phyloP scores from a whole-genome alignment of 2,797 vertebrate species.

The Aphelocoma californica region DNA sequence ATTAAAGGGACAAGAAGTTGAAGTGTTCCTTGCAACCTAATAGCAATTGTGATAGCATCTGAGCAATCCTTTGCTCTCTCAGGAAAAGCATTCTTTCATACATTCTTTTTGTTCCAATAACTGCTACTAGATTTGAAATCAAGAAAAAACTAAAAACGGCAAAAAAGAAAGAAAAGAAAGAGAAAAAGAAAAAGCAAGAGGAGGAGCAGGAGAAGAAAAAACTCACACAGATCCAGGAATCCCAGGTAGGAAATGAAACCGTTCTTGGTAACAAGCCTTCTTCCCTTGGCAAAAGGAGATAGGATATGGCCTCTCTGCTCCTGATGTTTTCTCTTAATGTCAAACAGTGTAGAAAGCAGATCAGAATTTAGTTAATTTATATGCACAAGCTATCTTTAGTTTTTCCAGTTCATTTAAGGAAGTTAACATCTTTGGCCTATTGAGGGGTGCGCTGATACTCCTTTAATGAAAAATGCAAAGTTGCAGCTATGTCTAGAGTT shows the following conservation, averaged over 20 bases:
- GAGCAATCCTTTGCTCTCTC: not conserved
- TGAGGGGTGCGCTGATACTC: not conserved
- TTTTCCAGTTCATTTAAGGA: not conserved
- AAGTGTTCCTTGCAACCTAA: not conserved
- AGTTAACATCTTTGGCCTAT: not conserved
- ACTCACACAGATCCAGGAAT: conserved; percentile 92
- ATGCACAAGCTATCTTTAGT: not conserved
- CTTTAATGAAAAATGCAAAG: not conserved
- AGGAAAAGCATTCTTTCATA: not conserved
- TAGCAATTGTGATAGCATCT: not conserved
- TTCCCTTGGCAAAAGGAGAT: not conserved
- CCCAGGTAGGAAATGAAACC: conserved; percentile 84
- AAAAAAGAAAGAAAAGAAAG: conserved; percentile 98
- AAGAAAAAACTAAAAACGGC: conserved; percentile 98
- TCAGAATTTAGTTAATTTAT: not conserved
- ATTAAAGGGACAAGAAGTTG: not conserved
- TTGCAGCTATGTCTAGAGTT: not conserved
- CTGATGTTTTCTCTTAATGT: not conserved
- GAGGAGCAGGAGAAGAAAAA: conserved; percentile 98
- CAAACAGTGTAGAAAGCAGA: not conserved
- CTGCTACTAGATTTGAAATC: conserved; percentile 90
- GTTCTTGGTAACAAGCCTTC: not conserved
- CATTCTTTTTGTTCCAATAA: not conserved
- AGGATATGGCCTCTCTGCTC: not conserved
- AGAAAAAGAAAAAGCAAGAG: conserved; percentile 98